Base-by-base conservation (phyloP, 2,888 invertebrate species). In the Ophion slaviceki region DNA sequence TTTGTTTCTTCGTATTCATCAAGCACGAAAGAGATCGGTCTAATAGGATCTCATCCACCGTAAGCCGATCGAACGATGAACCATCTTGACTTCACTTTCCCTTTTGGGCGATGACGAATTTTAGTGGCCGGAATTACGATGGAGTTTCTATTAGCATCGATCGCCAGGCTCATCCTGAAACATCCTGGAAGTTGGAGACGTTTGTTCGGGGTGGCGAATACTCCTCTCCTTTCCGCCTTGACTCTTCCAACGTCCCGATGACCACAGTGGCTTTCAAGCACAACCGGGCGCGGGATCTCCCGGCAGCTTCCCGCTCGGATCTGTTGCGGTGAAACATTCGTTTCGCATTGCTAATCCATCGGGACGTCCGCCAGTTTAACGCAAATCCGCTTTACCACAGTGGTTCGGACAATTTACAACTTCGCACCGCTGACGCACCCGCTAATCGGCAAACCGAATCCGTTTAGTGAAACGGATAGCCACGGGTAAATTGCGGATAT, bases 1-100 rank as follows among this genome's bases (percentile, higher is more conserved):
- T 40, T 40, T 40, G 1, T 40, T 53, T 53, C 17, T 53, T 53
- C 17, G 1, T 14, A 53, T 53, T 4, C 5, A 17, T 53, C 53
- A 17, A 53, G 14, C 5, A 17, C 14, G 17, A 53, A 17, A 53
- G 5, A 3, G 53, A 40, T 40, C 40, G 8, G 40, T 40, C 40
- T 53, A 2, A 2, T 53, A 4, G 14, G 53, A 53, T 5, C 53
- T 53, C 53, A 28, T n/a, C 28, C 32, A 32, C 32, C 24, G 28
- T 47, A 11, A 28, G 7, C 7, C 14, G 28, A 7, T 28, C 47
- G 70, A 28, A 24, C 24, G 24, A 47, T 32, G 32, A 32, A 8
- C 17, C 70, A 70, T 70, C 24, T 70, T 24, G 20, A 28, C 70
- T 70, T 53, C 8, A 32, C 53, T 70, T 32, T 70, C 24, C 70